Evolutionary conservation across 2,888 invertebrate species (phyloP), one percentile per base, ranked within the genome.

Genomic region (Smittia aterrima): DNA sequence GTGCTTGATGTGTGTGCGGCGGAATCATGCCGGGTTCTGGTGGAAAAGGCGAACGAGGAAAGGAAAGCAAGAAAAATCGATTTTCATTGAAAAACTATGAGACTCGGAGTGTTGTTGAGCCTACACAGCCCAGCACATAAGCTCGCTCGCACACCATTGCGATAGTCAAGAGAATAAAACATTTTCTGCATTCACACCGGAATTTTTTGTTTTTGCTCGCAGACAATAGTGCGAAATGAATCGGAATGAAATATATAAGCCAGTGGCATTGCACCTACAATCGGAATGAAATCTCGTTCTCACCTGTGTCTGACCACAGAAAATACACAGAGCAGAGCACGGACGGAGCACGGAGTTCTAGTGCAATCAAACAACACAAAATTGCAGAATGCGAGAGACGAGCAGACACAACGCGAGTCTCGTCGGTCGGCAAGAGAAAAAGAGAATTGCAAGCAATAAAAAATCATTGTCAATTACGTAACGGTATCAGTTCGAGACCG

Each of bases 71-170:
- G 38, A 38, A 67, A 67, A 67, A 67, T 67, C 67, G 67, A 67
- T 67, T 67, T 67, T 66, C 67, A 66, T 32, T 66, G 66, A 66
- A 66, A 66, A 66, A 66, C 66, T 66, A 66, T 66, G 67, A 67
- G 67, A 41, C 67, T 41, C n/a, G 3, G 47, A 47, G 16, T n/a
- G 32, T 47, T 41, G 32, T 47, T 41, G 32, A 67, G 67, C 25
- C 25, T 27, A 66, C 27, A 27, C 25, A 41, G 32, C 32, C 32
- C 67, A 67, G 41, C 22, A 9, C 9, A 18, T 20, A 22, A 18
- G 22, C 22, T 58, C 58, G 58, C 18, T 6, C 47, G n/a, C 47
- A 47, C 47, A 47, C 47, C 47, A 47, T 6, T 16, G 47, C 47
- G 16, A n/a, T 11, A 47, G 47, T 47, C 11, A 11, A 38, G 9